These are phyloP conservation scores for Malurus elegans DNA, from an alignment of 2,113 vertebrate species.

Conservation along the genomic window DNA sequence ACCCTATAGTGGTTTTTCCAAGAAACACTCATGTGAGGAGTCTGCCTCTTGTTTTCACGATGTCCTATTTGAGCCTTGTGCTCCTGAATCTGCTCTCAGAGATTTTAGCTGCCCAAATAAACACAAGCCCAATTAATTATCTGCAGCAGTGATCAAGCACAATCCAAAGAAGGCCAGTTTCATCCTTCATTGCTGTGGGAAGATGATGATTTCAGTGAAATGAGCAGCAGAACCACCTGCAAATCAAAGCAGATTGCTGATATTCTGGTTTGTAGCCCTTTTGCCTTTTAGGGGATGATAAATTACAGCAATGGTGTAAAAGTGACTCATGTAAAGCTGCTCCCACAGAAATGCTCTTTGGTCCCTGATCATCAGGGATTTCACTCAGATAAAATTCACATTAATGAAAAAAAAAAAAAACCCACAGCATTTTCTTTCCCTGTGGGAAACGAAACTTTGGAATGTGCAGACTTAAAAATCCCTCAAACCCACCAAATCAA, in stretches of 20 bases:
- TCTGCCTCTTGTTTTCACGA: neutral
- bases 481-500: neutral
- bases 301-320: neutral
- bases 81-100: neutral
- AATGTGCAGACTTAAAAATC: neutral
- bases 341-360: neutral
- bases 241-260: neutral
- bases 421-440: neutral
- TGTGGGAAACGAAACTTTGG: neutral
- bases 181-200: neutral
- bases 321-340: neutral
- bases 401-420: neutral
- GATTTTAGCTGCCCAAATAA: neutral
- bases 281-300: neutral
- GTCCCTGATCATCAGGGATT: neutral
- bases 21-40: fast-evolving
- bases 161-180: neutral
- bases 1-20: neutral
- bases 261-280: neutral
- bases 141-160: neutral
- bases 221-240: neutral
- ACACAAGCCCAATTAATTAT: neutral
- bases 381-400: neutral
- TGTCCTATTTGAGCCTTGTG: neutral
- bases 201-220: neutral